Base-by-base conservation (phyloP, 2,888 invertebrate genomes). In the Drosophila suboccidentalis region DNA sequence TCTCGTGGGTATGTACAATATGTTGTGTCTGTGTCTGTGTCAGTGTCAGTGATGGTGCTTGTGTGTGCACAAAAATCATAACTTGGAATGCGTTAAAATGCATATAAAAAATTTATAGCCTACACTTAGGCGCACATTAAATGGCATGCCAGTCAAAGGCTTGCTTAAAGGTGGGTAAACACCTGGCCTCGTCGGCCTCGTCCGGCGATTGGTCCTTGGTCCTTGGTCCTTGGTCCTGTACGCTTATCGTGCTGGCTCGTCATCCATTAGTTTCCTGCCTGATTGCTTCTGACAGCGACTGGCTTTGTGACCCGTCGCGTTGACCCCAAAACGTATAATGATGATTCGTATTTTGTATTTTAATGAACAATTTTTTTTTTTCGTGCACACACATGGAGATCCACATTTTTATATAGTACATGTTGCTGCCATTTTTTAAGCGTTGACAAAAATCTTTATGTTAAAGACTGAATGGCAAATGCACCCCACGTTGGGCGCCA, bases 101-200 rank as follows among this genome's bases (percentile, higher is more conserved):
- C 87, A 85, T 85, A 82, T 89, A 87, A 85, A 82, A 87, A 77
- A 89, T 87, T 71, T 77, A 89, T 87, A 58, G 80, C 82, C 78
- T 59, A 87, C 86, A 89, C 86, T 85, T 85, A 77, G 88, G 82
- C 82, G 80, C 71, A 82, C 82, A 85, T 87, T 75, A 89, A 89
- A 75, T 89, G 89, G 70, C 87, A 79, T 70, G 84, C 76, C 83
- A 71, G 82, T 73, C 82, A 89, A 85, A 77, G 87, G 82, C 70
- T 82, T 87, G 74, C 54, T 36, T 34, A 17, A 59, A 59, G 39
- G 38, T 49, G 38, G 43, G 36, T 41, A 11, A 29, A 29, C 8
- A 13, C 22, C 38, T 38, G 32, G 15, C 41, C 32, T 19, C 17
- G 39, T 41, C 38, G 15, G 15, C 32, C 41, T 19, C 34, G 46